These are phyloP conservation scores for Ceramica pisi DNA, from an alignment of 2,888 invertebrate genomes.

Conservation along the genomic window DNA sequence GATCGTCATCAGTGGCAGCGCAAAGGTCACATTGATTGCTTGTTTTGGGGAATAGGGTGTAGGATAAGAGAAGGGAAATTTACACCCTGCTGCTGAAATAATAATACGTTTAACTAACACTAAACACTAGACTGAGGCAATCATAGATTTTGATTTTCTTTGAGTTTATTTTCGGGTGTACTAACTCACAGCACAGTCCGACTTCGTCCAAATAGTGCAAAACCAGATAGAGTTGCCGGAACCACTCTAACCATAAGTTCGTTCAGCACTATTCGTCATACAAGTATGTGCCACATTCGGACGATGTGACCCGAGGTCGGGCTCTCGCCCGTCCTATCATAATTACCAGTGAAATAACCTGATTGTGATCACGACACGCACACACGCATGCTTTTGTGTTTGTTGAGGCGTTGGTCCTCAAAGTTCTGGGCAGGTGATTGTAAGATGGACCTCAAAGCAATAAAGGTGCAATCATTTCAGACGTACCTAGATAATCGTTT, in stretches of 20 bases:
- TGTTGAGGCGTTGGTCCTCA: constrained; percentile 76
- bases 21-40: no score
- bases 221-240: constrained; percentile 41
- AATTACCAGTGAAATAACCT: constrained; percentile 91
- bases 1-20: no score
- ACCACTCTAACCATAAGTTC: neutral
- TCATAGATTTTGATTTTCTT: no score
- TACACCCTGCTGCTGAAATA: no score
- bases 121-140: no score
- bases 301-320: constrained; percentile 85
- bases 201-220: constrained; percentile 7
- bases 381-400: constrained; percentile 81
- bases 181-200: no score
- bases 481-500: no score
- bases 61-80: no score
- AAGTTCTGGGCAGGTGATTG: constrained; percentile 55
- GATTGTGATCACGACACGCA: constrained; percentile 90
- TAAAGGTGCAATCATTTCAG: no score
- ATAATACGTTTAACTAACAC: no score
- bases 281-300: constrained; percentile 80
- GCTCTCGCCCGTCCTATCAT: constrained; percentile 87
- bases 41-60: no score
- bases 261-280: constrained; percentile 72
- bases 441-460: neutral
- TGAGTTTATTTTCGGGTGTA: neutral